These are phyloP conservation scores for Camptogramma bilineatum DNA, from an alignment of 2,888 invertebrate genomes.

Conservation along the genomic window DNA sequence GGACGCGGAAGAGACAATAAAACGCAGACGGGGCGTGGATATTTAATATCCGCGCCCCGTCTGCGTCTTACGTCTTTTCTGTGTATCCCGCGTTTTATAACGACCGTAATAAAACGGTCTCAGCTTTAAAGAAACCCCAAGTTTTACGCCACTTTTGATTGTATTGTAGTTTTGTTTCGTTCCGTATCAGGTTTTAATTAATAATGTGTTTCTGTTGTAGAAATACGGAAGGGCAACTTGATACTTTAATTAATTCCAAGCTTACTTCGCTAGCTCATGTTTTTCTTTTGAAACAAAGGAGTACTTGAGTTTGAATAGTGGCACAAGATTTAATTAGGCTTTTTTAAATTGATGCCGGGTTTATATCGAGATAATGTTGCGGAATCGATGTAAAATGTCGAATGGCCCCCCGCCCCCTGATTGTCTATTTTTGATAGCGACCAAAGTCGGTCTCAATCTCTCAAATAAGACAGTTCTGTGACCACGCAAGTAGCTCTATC, in stretches of 20 bases:
- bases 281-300: background rate
- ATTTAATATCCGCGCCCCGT: no score
- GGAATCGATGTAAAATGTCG: background rate
- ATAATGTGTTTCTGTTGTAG: constrained; percentile 5
- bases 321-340: background rate
- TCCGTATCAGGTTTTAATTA: constrained; percentile 15
- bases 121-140: background rate
- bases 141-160: constrained; percentile 5
- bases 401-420: no score
- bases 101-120: background rate
- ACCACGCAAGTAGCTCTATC: no score
- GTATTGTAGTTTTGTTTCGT: constrained; percentile 16
- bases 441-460: no score
- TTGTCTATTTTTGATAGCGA: no score
- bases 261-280: background rate
- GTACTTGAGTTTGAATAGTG: background rate
- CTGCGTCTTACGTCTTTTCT: no score
- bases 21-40: no score
- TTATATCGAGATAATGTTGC: background rate
- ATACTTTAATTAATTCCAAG: constrained; percentile 1
- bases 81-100: no score
- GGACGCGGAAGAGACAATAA: no score
- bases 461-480: no score
- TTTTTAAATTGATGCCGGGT: no score
- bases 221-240: background rate